Evolutionary conservation across 2,113 vertebrate species (phyloP).

Genomic region (Phyllostomus discolor): DNA sequence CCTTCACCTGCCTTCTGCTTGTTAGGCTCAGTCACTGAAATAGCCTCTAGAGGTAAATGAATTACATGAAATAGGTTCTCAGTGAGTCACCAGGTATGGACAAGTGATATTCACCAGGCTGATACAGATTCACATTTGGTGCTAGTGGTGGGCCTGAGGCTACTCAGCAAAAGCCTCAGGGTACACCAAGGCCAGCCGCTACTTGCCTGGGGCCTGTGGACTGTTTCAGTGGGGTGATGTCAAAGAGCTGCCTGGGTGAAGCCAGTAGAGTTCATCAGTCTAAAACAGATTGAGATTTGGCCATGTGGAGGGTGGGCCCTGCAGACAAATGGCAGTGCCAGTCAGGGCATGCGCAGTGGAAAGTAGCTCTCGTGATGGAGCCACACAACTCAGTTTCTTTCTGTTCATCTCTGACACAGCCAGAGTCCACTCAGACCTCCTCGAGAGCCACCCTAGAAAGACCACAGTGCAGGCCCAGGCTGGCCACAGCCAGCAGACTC

Average conservation of each 20-base stretch:
- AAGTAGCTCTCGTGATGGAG: not conserved
- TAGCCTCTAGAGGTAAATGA: too few relatives aligned
- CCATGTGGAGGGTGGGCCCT: not conserved
- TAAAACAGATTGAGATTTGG: too few relatives aligned
- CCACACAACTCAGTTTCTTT: not conserved
- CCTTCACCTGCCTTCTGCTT: not conserved
- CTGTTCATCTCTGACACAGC: not conserved
- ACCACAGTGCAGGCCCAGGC: not conserved
- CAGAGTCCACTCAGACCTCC: not conserved
- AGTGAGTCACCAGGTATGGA: not conserved
- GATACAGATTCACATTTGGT: not conserved
- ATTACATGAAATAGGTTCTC: too few relatives aligned
- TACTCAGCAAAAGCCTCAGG: not conserved
- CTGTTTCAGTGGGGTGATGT: not conserved
- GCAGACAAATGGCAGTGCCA: not conserved
- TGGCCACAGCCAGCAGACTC: not conserved
- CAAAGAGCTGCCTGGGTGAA: not conserved
- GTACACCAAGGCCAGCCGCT: not conserved
- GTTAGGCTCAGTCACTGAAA: too few relatives aligned
- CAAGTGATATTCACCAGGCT: not conserved
- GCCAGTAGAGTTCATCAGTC: too few relatives aligned
- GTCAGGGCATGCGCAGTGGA: not conserved
- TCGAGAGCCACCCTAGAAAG: not conserved
- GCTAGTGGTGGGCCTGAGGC: not conserved
- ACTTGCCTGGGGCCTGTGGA: not conserved